These are phyloP conservation scores for Chaetops frenatus DNA, from an alignment of 2,113 vertebrate genomes.

Conservation along the genomic window DNA sequence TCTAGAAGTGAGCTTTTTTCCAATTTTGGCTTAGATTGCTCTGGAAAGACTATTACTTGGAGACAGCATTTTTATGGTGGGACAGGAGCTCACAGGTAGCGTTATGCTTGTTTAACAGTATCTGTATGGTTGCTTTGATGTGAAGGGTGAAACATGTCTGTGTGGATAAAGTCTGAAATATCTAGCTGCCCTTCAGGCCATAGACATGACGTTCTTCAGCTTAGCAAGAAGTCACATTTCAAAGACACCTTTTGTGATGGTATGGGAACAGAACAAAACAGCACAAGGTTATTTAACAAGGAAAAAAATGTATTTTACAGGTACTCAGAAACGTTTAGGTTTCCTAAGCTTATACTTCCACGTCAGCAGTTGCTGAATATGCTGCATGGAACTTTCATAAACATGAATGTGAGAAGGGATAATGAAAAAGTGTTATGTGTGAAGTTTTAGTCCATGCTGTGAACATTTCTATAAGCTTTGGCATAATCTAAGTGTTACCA, in stretches of 20 bases:
- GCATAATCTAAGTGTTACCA: background rate
- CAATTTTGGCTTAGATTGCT: background rate
- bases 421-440: background rate
- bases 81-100: background rate
- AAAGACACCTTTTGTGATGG: background rate
- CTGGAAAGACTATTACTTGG: background rate
- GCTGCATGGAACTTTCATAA: background rate
- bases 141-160: background rate
- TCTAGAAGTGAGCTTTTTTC: background rate
- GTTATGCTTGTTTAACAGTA: background rate
- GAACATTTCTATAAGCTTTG: background rate
- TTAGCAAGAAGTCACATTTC: conserved; percentile 5
- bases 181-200: background rate
- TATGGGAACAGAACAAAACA: background rate
- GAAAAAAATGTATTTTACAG: background rate
- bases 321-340: background rate
- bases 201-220: background rate
- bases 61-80: background rate
- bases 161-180: background rate
- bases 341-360: background rate
- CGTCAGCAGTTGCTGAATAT: background rate
- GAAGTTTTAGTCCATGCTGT: background rate
- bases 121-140: background rate
- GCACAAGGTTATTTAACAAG: background rate
- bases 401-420: background rate